Evolutionary conservation across 2,113 vertebrate species (phyloP).

Genomic region (Lampris megalopsis): DNA sequence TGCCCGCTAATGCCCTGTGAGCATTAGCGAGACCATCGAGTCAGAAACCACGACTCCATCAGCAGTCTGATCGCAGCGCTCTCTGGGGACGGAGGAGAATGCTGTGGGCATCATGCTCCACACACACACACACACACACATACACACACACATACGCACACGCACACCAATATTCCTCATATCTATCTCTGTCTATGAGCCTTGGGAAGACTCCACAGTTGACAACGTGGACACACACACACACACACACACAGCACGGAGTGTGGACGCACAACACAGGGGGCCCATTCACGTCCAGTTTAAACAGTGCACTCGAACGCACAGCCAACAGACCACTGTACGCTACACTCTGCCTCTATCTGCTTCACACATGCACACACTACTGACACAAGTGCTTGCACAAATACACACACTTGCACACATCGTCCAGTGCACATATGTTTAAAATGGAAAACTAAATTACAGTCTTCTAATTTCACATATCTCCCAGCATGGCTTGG

Average conservation of each 20-base stretch:
- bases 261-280: constrained; percentile 60
- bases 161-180: neutral
- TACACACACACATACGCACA: neutral
- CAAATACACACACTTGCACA: constrained; percentile 45
- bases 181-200: neutral
- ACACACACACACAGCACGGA: constrained; percentile 46
- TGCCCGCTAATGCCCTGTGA: constrained; percentile 25
- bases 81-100: constrained; percentile 52
- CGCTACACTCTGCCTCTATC: neutral
- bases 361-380: constrained; percentile 18
- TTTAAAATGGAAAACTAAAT: constrained; percentile 19
- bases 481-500: neutral
- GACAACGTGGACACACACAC: constrained; percentile 43
- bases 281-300: constrained; percentile 63
- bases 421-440: constrained; percentile 41
- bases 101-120: constrained; percentile 38
- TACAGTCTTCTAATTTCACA: constrained; percentile 16
- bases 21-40: constrained; percentile 35
- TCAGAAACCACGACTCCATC: constrained; percentile 51
- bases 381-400: constrained; percentile 1
- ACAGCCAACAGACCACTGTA: constrained; percentile 42
- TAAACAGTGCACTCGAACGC: constrained; percentile 39
- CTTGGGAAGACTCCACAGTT: constrained; percentile 45
- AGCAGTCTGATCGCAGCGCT: constrained; percentile 47
- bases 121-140: neutral